phyloP scores from a whole-genome alignment of 2,113 vertebrate genomes.

The Mus spicilegus region DNA sequence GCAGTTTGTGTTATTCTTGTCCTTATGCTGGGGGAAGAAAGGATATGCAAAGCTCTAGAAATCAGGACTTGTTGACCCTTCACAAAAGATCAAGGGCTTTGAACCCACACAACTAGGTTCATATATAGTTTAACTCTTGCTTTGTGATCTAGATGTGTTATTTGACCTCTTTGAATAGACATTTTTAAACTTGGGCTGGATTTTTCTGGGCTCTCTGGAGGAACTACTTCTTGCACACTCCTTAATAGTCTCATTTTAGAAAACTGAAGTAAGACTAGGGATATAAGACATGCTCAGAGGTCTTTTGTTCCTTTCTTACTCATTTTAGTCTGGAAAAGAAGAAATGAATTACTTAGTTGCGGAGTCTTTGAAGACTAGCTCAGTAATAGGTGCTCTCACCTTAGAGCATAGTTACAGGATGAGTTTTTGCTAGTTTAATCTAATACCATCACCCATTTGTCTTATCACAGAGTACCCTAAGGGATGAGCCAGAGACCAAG shows the following conservation, averaged over 20 bases:
- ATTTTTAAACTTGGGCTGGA: background rate
- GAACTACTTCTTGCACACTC: background rate
- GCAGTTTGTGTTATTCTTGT: background rate
- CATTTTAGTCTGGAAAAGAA: background rate
- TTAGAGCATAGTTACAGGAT: background rate
- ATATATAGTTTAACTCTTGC: slow-evolving; percentile 14
- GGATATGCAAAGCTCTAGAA: background rate
- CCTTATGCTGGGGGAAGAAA: background rate
- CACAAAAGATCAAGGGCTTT: background rate
- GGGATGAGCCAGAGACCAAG: background rate
- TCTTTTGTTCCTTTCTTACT: background rate
- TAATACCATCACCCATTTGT: background rate
- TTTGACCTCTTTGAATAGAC: background rate
- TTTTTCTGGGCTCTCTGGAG: background rate
- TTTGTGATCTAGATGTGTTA: background rate
- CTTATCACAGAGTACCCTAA: background rate
- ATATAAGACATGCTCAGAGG: background rate
- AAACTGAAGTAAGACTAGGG: background rate
- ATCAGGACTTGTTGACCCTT: background rate
- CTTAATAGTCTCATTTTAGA: background rate
- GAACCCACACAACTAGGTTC: background rate
- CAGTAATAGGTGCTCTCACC: background rate
- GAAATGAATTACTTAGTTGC: background rate
- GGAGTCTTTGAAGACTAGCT: background rate
- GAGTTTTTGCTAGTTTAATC: background rate